These are phyloP conservation scores for Drosophila persimilis DNA, from an alignment of 1,140 invertebrate species.

Conservation along the genomic window DNA sequence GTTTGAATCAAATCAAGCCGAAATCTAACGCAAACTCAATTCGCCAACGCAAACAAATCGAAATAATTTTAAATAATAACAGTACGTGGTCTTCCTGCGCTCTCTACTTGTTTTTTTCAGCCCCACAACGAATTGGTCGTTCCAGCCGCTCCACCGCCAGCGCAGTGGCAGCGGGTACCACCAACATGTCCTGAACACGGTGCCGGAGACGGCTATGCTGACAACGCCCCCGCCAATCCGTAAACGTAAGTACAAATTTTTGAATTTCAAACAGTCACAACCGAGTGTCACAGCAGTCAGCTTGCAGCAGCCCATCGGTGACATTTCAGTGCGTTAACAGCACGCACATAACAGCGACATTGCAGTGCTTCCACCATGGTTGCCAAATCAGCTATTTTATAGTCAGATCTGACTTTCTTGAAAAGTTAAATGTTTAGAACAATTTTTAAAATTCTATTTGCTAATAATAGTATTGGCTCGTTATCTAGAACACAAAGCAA, in stretches of 20 bases:
- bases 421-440: no score
- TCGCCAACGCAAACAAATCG: constrained; percentile 42
- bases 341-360: background rate
- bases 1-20: constrained; percentile 72
- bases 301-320: background rate
- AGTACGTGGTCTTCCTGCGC: constrained; percentile 27
- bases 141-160: constrained; percentile 69
- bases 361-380: no score
- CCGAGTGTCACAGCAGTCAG: constrained; percentile 11
- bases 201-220: constrained; percentile 62
- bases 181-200: constrained; percentile 67
- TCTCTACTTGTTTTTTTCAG: constrained; percentile 21
- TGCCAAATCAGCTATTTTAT: no score
- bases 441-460: no score
- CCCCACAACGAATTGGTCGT: constrained; percentile 69
- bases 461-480: no score
- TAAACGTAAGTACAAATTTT: constrained; percentile 53
- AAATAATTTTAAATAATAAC: constrained; percentile 42
- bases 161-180: constrained; percentile 54
- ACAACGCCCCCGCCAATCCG: constrained; percentile 64
- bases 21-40: constrained; percentile 65
- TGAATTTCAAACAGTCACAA: background rate
- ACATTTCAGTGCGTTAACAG: background rate
- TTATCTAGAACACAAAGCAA: no score
- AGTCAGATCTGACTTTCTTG: no score